Conservation (phyloP, 2,797 vertebrate genomes). For the Catharus ustulatus region DNA sequence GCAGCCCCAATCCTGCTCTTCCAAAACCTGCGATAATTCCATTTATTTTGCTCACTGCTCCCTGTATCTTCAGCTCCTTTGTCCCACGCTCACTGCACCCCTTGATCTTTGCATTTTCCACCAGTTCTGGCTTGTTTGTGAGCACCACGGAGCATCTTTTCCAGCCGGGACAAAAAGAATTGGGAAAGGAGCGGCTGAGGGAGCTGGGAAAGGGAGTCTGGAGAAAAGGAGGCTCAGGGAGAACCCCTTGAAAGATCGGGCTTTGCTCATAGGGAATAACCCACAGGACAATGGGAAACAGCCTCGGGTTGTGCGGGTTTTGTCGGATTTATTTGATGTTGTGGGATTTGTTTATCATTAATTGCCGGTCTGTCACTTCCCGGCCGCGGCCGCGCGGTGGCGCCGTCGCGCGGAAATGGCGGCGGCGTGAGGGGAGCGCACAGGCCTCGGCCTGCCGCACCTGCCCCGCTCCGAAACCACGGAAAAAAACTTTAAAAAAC, state of each 20-base stretch:
- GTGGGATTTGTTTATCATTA: too few species aligned
- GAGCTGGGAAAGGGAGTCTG: too few species aligned
- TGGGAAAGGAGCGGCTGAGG: background rate
- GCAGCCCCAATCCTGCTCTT: too few species aligned
- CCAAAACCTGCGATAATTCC: background rate
- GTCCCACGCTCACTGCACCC: background rate
- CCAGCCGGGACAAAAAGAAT: fast-evolving
- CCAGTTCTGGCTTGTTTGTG: background rate
- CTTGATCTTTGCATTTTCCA: background rate
- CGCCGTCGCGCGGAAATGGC: background rate
- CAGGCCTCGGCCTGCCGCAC: fast-evolving
- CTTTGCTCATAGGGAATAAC: background rate
- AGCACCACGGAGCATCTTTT: background rate
- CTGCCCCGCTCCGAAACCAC: fast-evolving
- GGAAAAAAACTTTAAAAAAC: fast-evolving
- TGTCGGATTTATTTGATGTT: too few species aligned
- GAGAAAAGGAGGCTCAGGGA: background rate
- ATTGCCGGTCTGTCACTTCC: background rate
- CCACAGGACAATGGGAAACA: background rate
- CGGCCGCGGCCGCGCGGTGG: background rate
- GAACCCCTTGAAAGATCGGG: background rate
- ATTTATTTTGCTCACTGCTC: background rate
- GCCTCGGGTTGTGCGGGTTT: too few species aligned
- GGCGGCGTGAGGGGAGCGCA: background rate
- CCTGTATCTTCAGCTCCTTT: background rate